Percentiles rank a stretch among this genome's conserved stretches.
phyloP scores from a whole-genome alignment of 2,113 vertebrate species.

The Riparia riparia region DNA sequence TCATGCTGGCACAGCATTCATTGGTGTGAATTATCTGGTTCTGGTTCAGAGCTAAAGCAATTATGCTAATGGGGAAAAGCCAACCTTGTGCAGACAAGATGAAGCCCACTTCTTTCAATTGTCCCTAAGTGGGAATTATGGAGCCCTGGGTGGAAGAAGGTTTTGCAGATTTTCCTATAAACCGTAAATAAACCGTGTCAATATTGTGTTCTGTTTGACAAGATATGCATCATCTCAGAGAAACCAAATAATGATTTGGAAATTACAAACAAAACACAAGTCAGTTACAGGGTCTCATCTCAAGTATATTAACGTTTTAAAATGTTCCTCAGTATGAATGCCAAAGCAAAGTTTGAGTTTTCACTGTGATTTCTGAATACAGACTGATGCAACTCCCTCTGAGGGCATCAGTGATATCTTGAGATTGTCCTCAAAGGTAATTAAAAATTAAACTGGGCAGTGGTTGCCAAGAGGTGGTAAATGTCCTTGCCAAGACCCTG shows the following conservation, averaged over 20 bases:
- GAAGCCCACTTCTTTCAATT: not conserved
- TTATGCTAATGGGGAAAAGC: not conserved
- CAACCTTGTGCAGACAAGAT: not conserved
- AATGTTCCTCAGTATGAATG: not conserved
- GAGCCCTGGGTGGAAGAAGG: not conserved
- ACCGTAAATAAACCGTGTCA: not conserved
- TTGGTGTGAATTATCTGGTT: not conserved
- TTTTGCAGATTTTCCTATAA: not conserved
- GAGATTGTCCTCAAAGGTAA: not conserved
- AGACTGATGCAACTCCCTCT: not conserved
- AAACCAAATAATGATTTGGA: not conserved
- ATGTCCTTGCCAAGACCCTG: not conserved
- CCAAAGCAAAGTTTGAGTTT: slow-evolving; percentile 41
- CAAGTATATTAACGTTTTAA: not conserved
- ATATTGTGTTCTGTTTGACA: not conserved
- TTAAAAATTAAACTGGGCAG: slow-evolving; percentile 51
- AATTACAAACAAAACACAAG: not conserved
- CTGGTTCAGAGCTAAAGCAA: not conserved
- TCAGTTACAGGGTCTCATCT: not conserved
- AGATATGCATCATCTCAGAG: not conserved
- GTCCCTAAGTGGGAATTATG: not conserved
- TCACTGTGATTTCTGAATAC: slow-evolving; percentile 10
- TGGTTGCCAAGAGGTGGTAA: not conserved
- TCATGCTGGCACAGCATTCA: fast-evolving
- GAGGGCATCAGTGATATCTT: not conserved